Conservation (phyloP, 2,888 invertebrate genomes). For the Mesochorus sp. region DNA sequence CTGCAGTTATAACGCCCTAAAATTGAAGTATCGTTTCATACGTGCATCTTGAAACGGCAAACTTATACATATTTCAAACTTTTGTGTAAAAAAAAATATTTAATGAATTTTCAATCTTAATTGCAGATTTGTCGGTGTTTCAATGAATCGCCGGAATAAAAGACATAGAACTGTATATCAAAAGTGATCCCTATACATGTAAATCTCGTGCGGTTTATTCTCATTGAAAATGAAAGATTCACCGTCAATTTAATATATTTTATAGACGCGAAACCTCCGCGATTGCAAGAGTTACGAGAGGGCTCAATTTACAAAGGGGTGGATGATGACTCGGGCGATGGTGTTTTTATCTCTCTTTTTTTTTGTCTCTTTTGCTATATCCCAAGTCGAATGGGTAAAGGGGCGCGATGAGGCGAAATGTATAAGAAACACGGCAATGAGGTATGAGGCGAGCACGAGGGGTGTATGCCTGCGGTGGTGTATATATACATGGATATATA, state of each 20-base stretch:
- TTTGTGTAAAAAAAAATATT: too few relatives aligned
- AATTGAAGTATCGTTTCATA: too few relatives aligned
- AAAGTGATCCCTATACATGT: background rate
- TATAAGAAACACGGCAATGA: background rate
- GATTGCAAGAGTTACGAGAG: background rate
- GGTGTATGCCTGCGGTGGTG: background rate
- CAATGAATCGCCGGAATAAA: too few relatives aligned
- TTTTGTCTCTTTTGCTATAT: background rate
- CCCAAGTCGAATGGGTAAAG: background rate
- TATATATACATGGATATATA: too few relatives aligned
- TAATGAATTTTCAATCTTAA: too few relatives aligned
- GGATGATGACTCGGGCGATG: conserved; percentile 10
- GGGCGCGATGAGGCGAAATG: background rate
- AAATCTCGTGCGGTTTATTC: too few relatives aligned
- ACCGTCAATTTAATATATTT: background rate
- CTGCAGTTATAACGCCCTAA: too few relatives aligned
- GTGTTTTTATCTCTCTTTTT: conserved; percentile 4
- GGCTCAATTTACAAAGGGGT: conserved; percentile 2
- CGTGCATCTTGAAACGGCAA: too few relatives aligned
- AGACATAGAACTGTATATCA: background rate
- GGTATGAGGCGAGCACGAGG: background rate
- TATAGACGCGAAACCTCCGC: background rate
- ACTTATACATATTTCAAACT: too few relatives aligned
- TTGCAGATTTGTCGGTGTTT: too few relatives aligned
- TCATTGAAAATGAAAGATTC: background rate